Evolutionary conservation across 2,113 vertebrate species (phyloP).

Genomic region (Perca flavescens): DNA sequence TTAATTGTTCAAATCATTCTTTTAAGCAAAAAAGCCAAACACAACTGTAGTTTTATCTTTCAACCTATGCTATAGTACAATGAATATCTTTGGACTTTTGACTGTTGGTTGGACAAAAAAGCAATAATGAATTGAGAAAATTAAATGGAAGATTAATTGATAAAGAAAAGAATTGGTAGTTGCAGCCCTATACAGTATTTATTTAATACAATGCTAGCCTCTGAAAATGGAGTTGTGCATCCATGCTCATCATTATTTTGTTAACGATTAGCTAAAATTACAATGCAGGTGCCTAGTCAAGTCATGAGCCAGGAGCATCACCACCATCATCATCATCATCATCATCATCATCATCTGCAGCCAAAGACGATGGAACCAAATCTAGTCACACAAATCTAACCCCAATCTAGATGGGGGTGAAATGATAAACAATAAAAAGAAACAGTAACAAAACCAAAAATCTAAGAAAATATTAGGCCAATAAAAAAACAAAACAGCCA

Average conservation of each 20-base stretch:
- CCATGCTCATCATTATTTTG: constrained; percentile 35
- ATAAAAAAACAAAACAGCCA: constrained; percentile 43
- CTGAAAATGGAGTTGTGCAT: constrained; percentile 65
- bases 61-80: background rate
- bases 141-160: background rate
- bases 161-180: background rate
- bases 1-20: background rate
- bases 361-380: constrained; percentile 91
- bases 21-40: background rate
- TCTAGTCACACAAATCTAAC: constrained; percentile 82
- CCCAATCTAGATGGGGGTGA: constrained; percentile 86
- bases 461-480: constrained; percentile 15
- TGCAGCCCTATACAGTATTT: background rate
- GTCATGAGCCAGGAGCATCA: constrained; percentile 80
- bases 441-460: constrained; percentile 17
- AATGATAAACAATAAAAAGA: constrained; percentile 64
- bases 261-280: constrained; percentile 36
- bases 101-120: background rate
- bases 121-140: background rate
- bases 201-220: background rate
- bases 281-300: constrained; percentile 97
- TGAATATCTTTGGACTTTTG: background rate
- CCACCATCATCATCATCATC: constrained; percentile 57
- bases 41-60: background rate
- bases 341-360: constrained; percentile 89